Conservation (phyloP, 2,113 vertebrate genomes). For the Serilophus lunatus region DNA sequence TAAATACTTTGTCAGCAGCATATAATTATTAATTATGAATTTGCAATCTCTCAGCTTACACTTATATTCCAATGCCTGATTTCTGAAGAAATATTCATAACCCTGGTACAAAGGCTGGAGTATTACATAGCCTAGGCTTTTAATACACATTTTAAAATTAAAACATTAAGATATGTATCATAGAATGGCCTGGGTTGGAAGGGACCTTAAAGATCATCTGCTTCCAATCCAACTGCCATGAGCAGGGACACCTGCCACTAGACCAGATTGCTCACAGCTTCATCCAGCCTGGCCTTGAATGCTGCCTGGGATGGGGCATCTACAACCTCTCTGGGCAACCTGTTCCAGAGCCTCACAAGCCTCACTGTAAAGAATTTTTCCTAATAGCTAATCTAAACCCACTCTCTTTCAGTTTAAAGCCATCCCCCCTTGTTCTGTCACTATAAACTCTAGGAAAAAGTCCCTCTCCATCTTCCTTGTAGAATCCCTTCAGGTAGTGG, state of each 20-base stretch:
- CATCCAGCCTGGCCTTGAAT: neutral
- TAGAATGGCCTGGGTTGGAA: neutral
- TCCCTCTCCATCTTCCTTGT: neutral
- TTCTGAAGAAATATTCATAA: neutral
- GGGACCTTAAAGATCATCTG: neutral
- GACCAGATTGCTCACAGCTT: neutral
- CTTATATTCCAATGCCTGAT: rapidly evolving
- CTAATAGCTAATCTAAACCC: neutral
- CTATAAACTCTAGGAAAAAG: neutral
- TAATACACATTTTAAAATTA: neutral
- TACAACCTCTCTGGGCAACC: neutral
- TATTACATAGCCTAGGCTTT: neutral
- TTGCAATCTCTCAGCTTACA: neutral
- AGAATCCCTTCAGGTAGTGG: neutral
- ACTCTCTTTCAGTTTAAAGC: neutral
- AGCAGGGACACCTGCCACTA: neutral
- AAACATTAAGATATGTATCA: neutral
- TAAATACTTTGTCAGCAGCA: neutral
- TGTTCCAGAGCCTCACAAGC: neutral
- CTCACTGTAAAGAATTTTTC: neutral
- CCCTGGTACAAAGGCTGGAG: neutral
- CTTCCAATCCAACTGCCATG: neutral
- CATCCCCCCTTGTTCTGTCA: neutral
- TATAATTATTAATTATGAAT: neutral
- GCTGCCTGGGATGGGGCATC: neutral